These are phyloP conservation scores for Atta cephalotes DNA, from an alignment of 1,140 invertebrate species.

Conservation along the genomic window DNA sequence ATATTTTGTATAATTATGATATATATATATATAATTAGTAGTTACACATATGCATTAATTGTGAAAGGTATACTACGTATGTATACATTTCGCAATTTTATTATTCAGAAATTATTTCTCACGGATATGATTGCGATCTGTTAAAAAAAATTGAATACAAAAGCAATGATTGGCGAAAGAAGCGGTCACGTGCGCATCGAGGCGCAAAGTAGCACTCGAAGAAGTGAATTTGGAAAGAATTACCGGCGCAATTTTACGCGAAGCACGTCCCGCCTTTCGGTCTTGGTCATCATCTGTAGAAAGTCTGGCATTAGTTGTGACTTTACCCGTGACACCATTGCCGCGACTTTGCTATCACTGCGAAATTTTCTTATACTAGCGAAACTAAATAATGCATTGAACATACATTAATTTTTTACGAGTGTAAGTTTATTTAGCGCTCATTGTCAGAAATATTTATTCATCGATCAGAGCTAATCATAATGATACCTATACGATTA, in stretches of 20 bases:
- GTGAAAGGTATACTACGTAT: not conserved
- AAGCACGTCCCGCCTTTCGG: constrained; percentile 51
- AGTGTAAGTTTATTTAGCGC: not conserved
- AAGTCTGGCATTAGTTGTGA: constrained; percentile 48
- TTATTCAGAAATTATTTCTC: not conserved
- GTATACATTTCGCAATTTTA: not conserved
- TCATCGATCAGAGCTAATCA: not conserved
- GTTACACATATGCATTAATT: not conserved
- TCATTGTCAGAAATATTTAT: not conserved
- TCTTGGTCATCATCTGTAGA: constrained; percentile 52
- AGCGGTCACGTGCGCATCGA: not conserved
- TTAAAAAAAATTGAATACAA: not conserved
- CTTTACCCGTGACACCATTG: constrained; percentile 60
- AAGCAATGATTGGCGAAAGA: not conserved
- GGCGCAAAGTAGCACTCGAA: constrained; percentile 20
- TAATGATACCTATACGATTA: not conserved
- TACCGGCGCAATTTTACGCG: constrained; percentile 31
- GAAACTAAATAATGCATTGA: not conserved
- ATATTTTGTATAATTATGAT: not conserved
- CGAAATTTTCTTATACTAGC: not conserved
- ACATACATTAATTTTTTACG: not conserved
- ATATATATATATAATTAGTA: not conserved
- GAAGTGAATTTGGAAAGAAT: constrained; percentile 44
- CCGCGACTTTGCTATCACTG: not conserved
- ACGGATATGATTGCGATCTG: not conserved